phyloP scores from a whole-genome alignment of 2,113 vertebrate genomes.

The Proterorhinus semilunaris region DNA sequence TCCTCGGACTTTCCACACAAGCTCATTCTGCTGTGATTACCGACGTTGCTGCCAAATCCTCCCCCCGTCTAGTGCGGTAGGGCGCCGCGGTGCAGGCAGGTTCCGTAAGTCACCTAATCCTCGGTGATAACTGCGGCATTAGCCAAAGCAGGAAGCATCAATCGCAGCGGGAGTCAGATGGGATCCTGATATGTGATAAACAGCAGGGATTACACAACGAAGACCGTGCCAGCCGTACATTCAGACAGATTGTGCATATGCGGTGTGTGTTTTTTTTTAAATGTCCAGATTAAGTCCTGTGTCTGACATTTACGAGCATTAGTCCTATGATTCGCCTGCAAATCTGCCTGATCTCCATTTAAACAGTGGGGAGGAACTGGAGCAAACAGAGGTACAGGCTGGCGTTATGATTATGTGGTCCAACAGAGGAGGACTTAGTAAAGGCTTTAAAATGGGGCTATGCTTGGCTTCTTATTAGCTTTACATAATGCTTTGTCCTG shows the following conservation, averaged over 20 bases:
- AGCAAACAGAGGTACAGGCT: constrained; percentile 14
- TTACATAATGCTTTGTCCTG: no score
- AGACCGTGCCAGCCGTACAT: constrained; percentile 31
- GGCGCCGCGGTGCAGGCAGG: constrained; percentile 41
- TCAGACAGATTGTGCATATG: constrained; percentile 17
- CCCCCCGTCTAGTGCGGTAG: constrained; percentile 39
- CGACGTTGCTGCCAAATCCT: constrained; percentile 46
- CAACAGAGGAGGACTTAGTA: not conserved
- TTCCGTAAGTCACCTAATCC: constrained; percentile 61
- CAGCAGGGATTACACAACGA: constrained; percentile 48
- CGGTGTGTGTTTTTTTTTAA: constrained; percentile 23
- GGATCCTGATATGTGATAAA: constrained; percentile 60
- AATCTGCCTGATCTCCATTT: constrained; percentile 50
- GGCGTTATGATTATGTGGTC: constrained; percentile 12
- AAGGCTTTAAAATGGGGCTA: not conserved
- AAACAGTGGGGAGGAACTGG: constrained; percentile 45
- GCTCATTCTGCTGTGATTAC: constrained; percentile 43
- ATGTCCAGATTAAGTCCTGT: constrained; percentile 39
- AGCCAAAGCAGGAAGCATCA: constrained; percentile 50
- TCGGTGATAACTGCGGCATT: constrained; percentile 49
- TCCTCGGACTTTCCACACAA: constrained; percentile 48
- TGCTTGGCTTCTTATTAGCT: not conserved
- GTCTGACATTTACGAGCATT: constrained; percentile 53
- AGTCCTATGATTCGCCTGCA: constrained; percentile 36
- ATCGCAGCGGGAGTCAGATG: constrained; percentile 47